Base-by-base conservation (phyloP, 2,113 vertebrate genomes). In the Mormyrus lacerda region DNA sequence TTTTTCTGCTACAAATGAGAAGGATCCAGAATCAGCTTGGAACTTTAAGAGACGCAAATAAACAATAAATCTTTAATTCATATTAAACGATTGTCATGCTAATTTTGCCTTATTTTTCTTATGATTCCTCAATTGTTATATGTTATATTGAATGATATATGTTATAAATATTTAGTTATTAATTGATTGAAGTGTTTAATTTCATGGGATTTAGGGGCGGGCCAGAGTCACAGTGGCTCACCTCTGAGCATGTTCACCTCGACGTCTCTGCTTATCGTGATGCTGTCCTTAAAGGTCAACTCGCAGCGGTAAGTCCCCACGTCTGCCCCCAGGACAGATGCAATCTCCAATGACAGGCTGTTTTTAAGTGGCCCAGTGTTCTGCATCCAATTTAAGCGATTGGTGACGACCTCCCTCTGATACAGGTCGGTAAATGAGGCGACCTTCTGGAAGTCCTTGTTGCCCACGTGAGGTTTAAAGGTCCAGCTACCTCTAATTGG, bases 181-280 rank as follows among this genome's bases (percentile, higher is more conserved):
- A 69, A 69, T 27, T 69, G n/a, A 69, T 69, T 69, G 61, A 31
- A 69, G 61, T 69, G 61, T 69, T 69, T 19, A 8, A 19, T 76
- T 7, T 17, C 31, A 42, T 42, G 15, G 73, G 73, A 76, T 17
- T 15, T 76, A 13, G 4, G 69, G 13, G 35, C 0, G 31, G 31
- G 69, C 8, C 11, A 15, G 2, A 24, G 42, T 82, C 15, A 44
- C 44, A 19, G 42, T 3, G 3, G 3, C 95, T 93, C 91, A 96
- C 96, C 90, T 82, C 94, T 84, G 88, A 96, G 87, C 88, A 96
- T 91, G 27, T 95, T 85, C 53, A 96, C 89, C 0, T 9, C 15
- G 0, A 95, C 88, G 1, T 1, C 90, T 1, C 87, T 91, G 0
- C 0, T n/a, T 51, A 94, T 69, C 1, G 0, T 87, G 3, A 0